A percentile compares a stretch with the other conserved stretches of the same genome.
Conservation (phyloP, 2,797 vertebrate species). For the Buphagus erythrorhynchus region DNA sequence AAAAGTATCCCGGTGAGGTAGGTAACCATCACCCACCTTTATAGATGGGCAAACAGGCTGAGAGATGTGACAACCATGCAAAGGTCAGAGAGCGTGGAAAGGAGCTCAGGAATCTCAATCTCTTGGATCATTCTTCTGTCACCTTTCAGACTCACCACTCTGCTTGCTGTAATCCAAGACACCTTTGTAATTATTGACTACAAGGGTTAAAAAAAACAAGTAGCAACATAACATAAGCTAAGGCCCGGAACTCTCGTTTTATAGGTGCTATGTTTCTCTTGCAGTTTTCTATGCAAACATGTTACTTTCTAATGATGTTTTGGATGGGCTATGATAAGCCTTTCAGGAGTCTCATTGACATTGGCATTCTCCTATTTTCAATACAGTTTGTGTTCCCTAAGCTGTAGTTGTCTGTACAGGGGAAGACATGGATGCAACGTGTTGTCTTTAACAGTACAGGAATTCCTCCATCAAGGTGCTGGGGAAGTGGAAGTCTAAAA, state of each 20-base stretch:
- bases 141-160: not conserved
- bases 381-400: not conserved
- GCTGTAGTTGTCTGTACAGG: not conserved
- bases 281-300: not conserved
- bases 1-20: conserved; percentile 58
- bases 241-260: not conserved
- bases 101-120: not conserved
- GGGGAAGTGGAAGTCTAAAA: conserved; percentile 17
- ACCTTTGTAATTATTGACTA: not conserved
- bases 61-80: not conserved
- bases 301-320: not conserved
- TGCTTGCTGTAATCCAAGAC: not conserved
- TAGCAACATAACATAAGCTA: not conserved
- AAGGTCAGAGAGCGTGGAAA: not conserved
- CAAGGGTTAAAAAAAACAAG: not conserved
- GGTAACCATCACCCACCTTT: conserved; percentile 40
- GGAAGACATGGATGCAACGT: conserved; percentile 35
- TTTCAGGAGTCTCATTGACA: conserved; percentile 19
- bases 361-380: not conserved
- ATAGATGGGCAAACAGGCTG: conserved; percentile 28
- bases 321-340: not conserved
- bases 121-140: not conserved
- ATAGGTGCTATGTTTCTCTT: not conserved
- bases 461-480: conserved; percentile 2
- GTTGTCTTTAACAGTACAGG: not conserved